Evolutionary conservation across 1,140 invertebrate species (phyloP).

Genomic region (Cyphomyrmex costatus): DNA sequence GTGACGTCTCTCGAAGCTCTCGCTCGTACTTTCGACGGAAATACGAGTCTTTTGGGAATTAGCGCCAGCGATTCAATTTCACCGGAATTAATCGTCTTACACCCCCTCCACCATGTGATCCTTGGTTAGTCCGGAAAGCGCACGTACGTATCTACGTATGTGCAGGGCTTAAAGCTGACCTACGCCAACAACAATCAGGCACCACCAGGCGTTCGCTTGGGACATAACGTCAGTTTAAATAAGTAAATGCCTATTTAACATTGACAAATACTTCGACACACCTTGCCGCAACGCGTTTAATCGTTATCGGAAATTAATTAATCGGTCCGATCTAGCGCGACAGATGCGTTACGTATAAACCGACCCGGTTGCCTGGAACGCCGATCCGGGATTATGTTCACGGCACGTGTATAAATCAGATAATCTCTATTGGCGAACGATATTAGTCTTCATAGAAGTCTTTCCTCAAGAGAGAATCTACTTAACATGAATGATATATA

Average conservation of each 20-base stretch:
- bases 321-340: conserved; percentile 36
- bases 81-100: conserved; percentile 58
- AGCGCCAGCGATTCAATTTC: conserved; percentile 58
- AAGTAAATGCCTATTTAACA: conserved; percentile 54
- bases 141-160: conserved; percentile 40
- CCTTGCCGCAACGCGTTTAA: conserved; percentile 50
- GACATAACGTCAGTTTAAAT: conserved; percentile 50
- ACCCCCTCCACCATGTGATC: conserved; percentile 12
- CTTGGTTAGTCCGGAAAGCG: conserved; percentile 33
- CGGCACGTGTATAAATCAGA: conserved; percentile 40
- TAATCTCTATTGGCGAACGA: conserved; percentile 25
- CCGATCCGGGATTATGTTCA: conserved; percentile 39
- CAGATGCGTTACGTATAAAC: conserved; percentile 54
- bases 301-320: conserved; percentile 65
- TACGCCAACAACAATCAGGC: conserved; percentile 36
- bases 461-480: not conserved
- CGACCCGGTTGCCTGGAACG: not conserved
- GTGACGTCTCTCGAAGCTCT: conserved; percentile 11
- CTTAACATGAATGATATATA: not conserved
- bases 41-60: conserved; percentile 54
- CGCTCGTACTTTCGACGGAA: conserved; percentile 38
- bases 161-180: conserved; percentile 51
- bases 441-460: conserved; percentile 36
- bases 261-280: conserved; percentile 41
- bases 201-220: not conserved